Evolutionary conservation across 2,888 invertebrate species (phyloP).

Genomic region (Conomelus anceps): DNA sequence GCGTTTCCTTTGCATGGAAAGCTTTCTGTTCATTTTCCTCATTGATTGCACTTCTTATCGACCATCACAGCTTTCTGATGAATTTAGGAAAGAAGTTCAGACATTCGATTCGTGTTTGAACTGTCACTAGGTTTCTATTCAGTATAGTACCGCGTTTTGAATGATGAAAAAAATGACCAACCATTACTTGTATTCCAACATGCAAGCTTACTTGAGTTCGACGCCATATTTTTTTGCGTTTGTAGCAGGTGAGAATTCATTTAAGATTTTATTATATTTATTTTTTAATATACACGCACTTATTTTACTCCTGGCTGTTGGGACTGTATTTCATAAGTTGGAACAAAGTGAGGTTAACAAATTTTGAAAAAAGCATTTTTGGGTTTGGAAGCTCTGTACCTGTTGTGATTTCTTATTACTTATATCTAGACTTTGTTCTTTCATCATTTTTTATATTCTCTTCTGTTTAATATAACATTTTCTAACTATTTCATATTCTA

Average conservation of each 20-base stretch:
- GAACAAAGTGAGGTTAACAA: no score
- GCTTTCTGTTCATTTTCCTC: neutral
- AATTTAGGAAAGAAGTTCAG: neutral
- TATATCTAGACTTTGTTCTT: no score
- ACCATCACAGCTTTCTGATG: neutral
- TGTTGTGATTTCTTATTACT: no score
- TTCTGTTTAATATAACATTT: no score
- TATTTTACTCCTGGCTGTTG: no score
- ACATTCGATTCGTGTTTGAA: neutral
- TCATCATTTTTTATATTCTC: neutral
- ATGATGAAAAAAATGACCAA: neutral
- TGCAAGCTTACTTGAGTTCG: neutral
- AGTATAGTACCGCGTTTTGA: neutral
- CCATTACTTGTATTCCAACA: neutral
- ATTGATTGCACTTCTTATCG: neutral
- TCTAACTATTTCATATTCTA: no score
- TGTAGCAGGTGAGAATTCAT: neutral
- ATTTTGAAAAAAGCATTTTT: no score
- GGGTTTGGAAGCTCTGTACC: no score
- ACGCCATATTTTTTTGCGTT: neutral
- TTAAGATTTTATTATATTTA: neutral
- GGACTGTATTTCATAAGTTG: no score
- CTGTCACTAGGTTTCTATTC: neutral
- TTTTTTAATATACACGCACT: neutral
- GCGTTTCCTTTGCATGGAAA: neutral